Evolutionary conservation across 2,797 vertebrate species (phyloP).

Genomic region (Crypturellus tataupa): DNA sequence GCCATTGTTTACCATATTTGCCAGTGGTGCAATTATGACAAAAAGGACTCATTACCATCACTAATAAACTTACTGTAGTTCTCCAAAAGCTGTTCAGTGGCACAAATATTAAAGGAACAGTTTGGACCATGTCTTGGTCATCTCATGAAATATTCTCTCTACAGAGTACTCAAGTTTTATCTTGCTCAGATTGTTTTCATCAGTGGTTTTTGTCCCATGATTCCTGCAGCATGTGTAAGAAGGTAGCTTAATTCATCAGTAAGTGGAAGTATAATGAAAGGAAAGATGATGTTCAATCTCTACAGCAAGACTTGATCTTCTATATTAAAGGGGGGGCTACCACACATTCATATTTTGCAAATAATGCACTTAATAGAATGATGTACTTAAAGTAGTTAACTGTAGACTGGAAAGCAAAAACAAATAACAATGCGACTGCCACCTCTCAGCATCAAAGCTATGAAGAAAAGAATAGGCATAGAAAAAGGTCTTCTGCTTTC

Average conservation of each 20-base stretch:
- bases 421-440: neutral
- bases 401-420: neutral
- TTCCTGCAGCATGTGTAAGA: constrained; percentile 1
- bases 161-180: neutral
- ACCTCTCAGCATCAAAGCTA: neutral
- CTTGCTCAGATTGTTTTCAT: neutral
- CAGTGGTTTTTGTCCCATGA: neutral
- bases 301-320: neutral
- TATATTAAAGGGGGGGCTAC: neutral
- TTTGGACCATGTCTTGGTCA: neutral
- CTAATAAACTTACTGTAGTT: neutral
- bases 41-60: neutral
- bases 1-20: neutral
- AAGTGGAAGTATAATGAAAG: neutral
- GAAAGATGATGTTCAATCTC: neutral
- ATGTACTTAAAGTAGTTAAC: neutral
- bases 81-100: neutral
- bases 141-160: neutral
- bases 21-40: neutral
- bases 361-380: neutral
- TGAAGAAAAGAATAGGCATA: neutral
- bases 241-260: neutral
- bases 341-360: neutral
- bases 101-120: neutral
- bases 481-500: neutral